Evolutionary conservation across 2,888 invertebrate species (phyloP), one percentile per base, ranked within the genome.

Genomic region (Baronia brevicornis): DNA sequence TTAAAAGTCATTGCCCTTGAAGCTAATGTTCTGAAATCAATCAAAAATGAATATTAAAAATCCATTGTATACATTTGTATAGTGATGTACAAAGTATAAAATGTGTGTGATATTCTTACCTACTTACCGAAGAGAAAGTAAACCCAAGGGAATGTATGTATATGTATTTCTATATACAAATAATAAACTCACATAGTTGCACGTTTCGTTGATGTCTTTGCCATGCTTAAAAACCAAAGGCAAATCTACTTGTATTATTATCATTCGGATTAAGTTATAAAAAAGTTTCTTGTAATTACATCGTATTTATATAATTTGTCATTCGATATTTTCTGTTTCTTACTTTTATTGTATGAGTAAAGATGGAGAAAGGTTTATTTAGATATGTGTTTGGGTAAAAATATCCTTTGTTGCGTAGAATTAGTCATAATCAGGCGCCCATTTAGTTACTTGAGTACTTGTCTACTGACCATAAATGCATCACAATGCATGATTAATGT

Each of bases 1-100:
- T 68, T 54, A 65, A 63, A 69, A 70, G 77, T 73, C 74, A 65
- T 61, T 64, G 73, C 60, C 69, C 74, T 59, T 62, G 36, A 41
- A 44, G 46, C 54, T 54, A 54, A 54, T 56, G 54, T 47, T 41
- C 39, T 14, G 33, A 39, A 51, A 51, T 50, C 48, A 51, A 51
- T 44, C 51, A 41, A 38, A 33, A 40, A 46, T 28, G 28, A 39
- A 38, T 36, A 44, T 41, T 45, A 38, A 41, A 44, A 46, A 41
- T 35, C 27, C 35, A 33, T 30, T 34, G 21, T 29, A 33, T 38
- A 33, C n/a, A n/a, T n/a, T n/a, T n/a, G n/a, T n/a, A n/a, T n/a
- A n/a, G n/a, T 41, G 29, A 39, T 28, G 21, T 13, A 35, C 11
- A 4, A 14, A 12, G 20, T 19, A 18, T 32, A 13, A 19, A 32